phyloP scores from a whole-genome alignment of 2,888 invertebrate genomes.

The Eristalis arbustorum region DNA sequence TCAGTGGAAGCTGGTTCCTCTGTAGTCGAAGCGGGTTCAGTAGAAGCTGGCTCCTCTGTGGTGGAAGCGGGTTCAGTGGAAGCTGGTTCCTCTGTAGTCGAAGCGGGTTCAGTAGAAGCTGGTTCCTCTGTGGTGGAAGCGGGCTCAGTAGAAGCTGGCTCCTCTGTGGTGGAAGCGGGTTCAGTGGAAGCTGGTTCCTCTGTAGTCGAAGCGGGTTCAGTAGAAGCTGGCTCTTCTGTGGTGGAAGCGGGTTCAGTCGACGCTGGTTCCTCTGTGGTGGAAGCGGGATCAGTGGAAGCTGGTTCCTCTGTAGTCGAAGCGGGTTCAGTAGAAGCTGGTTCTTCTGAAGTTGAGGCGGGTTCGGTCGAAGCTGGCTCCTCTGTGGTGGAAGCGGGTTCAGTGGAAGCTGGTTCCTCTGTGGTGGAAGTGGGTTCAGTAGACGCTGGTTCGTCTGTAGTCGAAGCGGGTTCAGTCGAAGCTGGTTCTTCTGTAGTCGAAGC shows the following conservation, averaged over 20 bases:
- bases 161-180: not conserved
- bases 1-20: not conserved
- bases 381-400: slow-evolving; percentile 3
- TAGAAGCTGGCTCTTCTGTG: not conserved
- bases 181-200: not conserved
- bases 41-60: not conserved
- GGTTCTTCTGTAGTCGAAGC: slow-evolving; percentile 4
- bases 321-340: not conserved
- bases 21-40: not conserved
- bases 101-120: not conserved
- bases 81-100: not conserved
- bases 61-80: not conserved
- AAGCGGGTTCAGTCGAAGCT: not conserved
- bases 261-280: not conserved
- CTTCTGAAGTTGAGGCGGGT: not conserved
- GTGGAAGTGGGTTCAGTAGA: not conserved
- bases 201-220: not conserved
- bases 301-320: not conserved
- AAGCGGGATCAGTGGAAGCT: not conserved
- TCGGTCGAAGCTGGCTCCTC: not conserved
- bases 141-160: not conserved
- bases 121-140: not conserved
- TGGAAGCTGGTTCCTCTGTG: not conserved
- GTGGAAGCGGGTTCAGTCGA: not conserved
- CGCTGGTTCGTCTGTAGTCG: not conserved